These are phyloP conservation scores for Scrobipalpa costella DNA, from an alignment of 2,888 invertebrate genomes.

Conservation along the genomic window DNA sequence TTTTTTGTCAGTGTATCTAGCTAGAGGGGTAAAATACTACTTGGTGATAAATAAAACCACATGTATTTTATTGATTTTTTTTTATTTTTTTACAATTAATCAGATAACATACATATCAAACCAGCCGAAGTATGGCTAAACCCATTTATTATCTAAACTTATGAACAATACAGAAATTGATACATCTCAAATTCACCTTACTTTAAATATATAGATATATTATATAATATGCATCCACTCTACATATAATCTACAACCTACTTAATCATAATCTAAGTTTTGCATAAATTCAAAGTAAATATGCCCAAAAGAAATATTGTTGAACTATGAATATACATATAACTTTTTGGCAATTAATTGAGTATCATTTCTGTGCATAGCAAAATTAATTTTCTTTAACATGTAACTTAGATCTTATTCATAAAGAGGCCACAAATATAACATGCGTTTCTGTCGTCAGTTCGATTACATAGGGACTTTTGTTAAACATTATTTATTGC, in stretches of 20 bases:
- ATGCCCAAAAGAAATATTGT: slow-evolving; percentile 82
- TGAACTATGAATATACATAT: slow-evolving; percentile 81
- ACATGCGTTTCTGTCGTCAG: slow-evolving; percentile 81
- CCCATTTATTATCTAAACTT: slow-evolving; percentile 82
- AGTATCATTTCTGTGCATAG: slow-evolving; percentile 83
- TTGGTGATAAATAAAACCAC: slow-evolving; percentile 60
- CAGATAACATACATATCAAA: slow-evolving; percentile 82
- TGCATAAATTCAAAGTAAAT: slow-evolving; percentile 81
- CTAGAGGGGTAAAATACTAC: neutral
- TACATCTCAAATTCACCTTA: slow-evolving; percentile 81
- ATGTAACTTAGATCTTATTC: slow-evolving; percentile 81
- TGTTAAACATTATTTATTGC: slow-evolving; percentile 79
- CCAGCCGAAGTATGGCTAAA: slow-evolving; percentile 81
- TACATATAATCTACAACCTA: slow-evolving; percentile 81
- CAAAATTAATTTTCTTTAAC: slow-evolving; percentile 80
- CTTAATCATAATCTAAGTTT: slow-evolving; percentile 80
- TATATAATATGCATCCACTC: slow-evolving; percentile 79
- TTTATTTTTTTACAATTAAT: slow-evolving; percentile 79
- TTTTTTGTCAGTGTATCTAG: no score
- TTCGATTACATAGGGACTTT: slow-evolving; percentile 81
- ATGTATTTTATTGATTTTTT: slow-evolving; percentile 65
- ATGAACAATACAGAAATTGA: slow-evolving; percentile 81
- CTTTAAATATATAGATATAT: slow-evolving; percentile 78
- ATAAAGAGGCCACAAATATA: slow-evolving; percentile 82
- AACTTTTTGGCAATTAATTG: slow-evolving; percentile 83